phyloP scores from a whole-genome alignment of 2,113 vertebrate species.

The Pycnonotus jocosus region DNA sequence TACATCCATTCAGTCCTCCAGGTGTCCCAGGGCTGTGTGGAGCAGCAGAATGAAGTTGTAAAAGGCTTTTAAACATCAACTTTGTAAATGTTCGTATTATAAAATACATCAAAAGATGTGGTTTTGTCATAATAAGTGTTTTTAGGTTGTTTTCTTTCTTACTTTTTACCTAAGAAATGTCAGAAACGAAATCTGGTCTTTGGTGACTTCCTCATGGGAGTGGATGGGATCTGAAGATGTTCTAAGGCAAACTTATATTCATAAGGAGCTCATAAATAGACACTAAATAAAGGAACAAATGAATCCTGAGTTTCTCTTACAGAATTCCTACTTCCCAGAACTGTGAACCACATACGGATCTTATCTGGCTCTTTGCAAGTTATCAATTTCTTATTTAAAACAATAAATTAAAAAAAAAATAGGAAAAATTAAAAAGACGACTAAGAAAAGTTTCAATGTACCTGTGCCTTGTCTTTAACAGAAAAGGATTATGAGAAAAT shows the following conservation, averaged over 20 bases:
- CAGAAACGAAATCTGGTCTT: neutral
- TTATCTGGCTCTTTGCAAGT: neutral
- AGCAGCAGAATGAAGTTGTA: neutral
- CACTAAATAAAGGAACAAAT: neutral
- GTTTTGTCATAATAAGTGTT: neutral
- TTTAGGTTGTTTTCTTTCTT: neutral
- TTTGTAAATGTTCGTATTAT: neutral
- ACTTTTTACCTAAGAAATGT: neutral
- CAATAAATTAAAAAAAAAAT: neutral
- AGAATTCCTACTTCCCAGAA: neutral
- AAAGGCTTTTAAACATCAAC: neutral
- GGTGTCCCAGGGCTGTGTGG: neutral
- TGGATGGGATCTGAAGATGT: neutral
- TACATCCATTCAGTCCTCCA: neutral
- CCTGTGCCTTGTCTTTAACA: neutral
- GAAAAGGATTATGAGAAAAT: neutral
- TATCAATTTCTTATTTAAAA: neutral
- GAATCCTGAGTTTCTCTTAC: neutral
- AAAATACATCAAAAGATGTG: neutral
- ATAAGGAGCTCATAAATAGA: neutral
- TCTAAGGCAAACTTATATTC: neutral
- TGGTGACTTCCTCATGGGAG: neutral
- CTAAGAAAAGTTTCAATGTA: neutral
- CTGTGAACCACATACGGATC: neutral
- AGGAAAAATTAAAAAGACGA: neutral